Evolutionary conservation across 2,113 vertebrate genomes (phyloP).

Genomic region (Rhinolophus ferrumequinum): DNA sequence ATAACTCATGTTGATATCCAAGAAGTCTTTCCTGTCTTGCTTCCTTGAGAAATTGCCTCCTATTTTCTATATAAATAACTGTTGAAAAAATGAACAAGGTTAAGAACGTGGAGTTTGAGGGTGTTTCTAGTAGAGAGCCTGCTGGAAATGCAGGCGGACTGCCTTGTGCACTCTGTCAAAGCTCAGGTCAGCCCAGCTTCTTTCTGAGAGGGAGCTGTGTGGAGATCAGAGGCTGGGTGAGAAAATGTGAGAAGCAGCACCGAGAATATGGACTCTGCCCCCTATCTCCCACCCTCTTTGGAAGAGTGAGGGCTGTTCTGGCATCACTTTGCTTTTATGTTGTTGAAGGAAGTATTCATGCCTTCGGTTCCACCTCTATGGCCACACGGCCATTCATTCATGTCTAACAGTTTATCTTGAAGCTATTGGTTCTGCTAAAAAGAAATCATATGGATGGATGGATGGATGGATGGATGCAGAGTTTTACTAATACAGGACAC

Average conservation of each 20-base stretch:
- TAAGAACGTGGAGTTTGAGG: neutral
- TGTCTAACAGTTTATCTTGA: neutral
- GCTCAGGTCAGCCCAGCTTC: neutral
- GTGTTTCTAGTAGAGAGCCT: neutral
- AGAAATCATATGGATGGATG: neutral
- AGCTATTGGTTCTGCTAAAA: neutral
- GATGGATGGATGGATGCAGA: neutral
- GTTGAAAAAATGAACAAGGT: neutral
- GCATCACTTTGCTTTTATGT: neutral
- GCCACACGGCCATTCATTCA: neutral
- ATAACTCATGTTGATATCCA: neutral
- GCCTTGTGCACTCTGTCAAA: neutral
- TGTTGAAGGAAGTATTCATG: neutral
- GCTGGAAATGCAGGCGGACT: neutral
- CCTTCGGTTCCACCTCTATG: neutral
- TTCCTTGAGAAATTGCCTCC: neutral
- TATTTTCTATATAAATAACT: neutral
- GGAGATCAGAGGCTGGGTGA: neutral
- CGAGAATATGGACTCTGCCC: neutral
- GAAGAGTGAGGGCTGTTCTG: neutral
- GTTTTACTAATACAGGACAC: neutral
- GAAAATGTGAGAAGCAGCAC: neutral
- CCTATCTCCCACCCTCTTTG: neutral
- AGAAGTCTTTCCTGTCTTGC: neutral
- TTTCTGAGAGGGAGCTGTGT: neutral